Base-by-base conservation (phyloP, 2,888 invertebrate species). In the Liodrosophila aerea region DNA sequence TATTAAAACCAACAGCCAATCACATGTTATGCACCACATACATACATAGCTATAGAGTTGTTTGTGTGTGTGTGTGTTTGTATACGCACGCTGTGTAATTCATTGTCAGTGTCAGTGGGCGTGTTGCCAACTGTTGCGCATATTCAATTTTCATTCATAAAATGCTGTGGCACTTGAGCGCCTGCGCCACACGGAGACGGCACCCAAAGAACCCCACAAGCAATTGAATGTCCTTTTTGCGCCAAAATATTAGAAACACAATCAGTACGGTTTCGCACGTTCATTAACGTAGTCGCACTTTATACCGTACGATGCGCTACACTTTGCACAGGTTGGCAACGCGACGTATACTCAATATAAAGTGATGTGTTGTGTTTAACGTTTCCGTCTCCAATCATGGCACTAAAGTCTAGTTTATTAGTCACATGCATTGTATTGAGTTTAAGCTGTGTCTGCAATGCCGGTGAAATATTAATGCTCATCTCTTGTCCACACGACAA, bases 181-280 rank as follows among this genome's bases (percentile, higher is more conserved):
- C 67, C 49, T 73, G 84, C 81, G 86, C 71, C 22, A 18, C 41
- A 29, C 18, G 9, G 12, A 11, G 30, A 43, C 29, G 16, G 9
- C 43, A 15, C 13, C 44, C n/a, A n/a, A n/a, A n/a, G n/a, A n/a
- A n/a, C n/a, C n/a, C n/a, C 34, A 39, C 68, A 49, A 5, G 22
- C 22, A 2, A 22, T 22, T 22, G 22, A 22, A 22, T 22, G 22
- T 22, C 3, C 22, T 37, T 39, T 75, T 86, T 64, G 80, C 83
- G 78, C 78, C 85, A 78, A 78, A 71, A 71, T 58, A 56, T 29
- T 15, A 31, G 52, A 75, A 75, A 78, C 73, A 76, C 81, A 62
- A 65, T 76, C 74, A 81, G 86, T 81, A 69, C 76, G 86, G 62
- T 59, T 84, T 71, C 59, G 65, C 63, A 67, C 71, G 76, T 69